Evolutionary conservation across 2,797 vertebrate genomes (phyloP).

Genomic region (Melanotaenia trifasciata): DNA sequence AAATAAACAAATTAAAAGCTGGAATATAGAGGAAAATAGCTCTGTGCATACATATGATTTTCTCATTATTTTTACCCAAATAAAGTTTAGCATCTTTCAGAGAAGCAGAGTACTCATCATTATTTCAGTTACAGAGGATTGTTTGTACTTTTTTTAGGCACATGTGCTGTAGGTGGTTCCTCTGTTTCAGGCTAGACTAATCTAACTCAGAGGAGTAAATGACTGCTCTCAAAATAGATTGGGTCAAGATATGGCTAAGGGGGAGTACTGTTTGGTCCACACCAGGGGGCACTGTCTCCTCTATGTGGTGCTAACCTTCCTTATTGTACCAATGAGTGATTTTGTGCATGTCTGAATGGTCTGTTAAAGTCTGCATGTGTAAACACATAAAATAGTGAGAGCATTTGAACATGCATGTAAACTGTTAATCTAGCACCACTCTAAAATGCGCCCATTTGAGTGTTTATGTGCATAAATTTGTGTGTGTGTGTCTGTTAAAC

Average conservation of each 20-base stretch:
- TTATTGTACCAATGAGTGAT: constrained; percentile 30
- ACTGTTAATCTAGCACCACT: constrained; percentile 29
- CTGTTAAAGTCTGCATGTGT: constrained; percentile 22
- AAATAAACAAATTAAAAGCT: neutral
- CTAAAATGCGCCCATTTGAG: constrained; percentile 48
- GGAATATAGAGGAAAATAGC: neutral
- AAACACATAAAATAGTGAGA: constrained; percentile 13
- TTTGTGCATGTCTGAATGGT: constrained; percentile 21
- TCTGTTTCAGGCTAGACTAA: constrained; percentile 58
- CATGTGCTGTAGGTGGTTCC: neutral
- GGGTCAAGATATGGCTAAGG: constrained; percentile 55
- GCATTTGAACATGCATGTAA: constrained; percentile 33
- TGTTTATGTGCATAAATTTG: constrained; percentile 27
- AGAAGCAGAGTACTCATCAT: neutral
- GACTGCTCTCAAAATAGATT: constrained; percentile 40
- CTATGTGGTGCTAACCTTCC: constrained; percentile 52
- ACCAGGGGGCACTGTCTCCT: constrained; percentile 86
- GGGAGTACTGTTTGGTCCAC: constrained; percentile 70
- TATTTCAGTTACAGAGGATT: constrained; percentile 1
- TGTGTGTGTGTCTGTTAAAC: constrained; percentile 37
- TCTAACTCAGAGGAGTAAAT: constrained; percentile 68
- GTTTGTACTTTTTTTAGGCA: neutral
- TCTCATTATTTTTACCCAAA: neutral
- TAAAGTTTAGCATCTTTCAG: neutral
- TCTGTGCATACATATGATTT: too few relatives aligned